Evolutionary conservation across 92 coral and sea anemone genomes (phyloP).

Genomic region (Paramuricea clavata): DNA sequence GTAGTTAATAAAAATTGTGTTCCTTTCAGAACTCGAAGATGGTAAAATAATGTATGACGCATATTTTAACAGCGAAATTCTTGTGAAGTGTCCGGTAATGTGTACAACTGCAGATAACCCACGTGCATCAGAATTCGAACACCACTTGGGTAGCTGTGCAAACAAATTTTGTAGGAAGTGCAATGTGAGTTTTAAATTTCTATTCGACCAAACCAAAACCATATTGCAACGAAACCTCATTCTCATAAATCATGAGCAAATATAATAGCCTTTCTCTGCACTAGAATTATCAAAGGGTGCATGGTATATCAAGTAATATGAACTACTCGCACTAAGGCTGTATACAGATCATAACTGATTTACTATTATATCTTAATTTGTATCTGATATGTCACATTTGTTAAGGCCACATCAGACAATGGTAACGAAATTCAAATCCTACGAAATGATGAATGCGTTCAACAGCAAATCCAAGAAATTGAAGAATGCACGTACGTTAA

Average conservation of each 20-base stretch:
- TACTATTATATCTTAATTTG: background rate
- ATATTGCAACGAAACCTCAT: background rate
- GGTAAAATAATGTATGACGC: constrained; percentile 8
- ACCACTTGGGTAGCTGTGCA: constrained; percentile 22
- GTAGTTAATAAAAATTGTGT: background rate
- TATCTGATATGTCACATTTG: background rate
- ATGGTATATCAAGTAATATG: background rate
- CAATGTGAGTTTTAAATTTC: background rate
- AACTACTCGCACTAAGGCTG: background rate
- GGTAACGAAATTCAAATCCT: background rate
- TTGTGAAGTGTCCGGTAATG: constrained; percentile 21
- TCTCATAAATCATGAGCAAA: too few species aligned
- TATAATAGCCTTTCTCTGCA: too few species aligned
- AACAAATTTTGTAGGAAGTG: constrained; percentile 27
- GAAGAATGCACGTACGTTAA: too few species aligned
- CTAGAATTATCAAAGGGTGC: too few species aligned
- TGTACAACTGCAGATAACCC: constrained; percentile 15
- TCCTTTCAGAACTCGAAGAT: constrained; percentile 18
- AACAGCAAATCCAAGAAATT: too few species aligned
- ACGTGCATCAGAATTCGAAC: constrained; percentile 26
- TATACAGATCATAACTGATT: background rate
- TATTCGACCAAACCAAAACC: background rate
- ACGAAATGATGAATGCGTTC: background rate
- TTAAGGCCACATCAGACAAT: background rate
- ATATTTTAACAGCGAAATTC: background rate